Percentiles rank a stretch among this genome's conserved stretches.
Evolutionary conservation across 37 sponge, comb jelly and placozoan genomes (phyloP).

Genomic region (Diacarnus erythraeanus): DNA sequence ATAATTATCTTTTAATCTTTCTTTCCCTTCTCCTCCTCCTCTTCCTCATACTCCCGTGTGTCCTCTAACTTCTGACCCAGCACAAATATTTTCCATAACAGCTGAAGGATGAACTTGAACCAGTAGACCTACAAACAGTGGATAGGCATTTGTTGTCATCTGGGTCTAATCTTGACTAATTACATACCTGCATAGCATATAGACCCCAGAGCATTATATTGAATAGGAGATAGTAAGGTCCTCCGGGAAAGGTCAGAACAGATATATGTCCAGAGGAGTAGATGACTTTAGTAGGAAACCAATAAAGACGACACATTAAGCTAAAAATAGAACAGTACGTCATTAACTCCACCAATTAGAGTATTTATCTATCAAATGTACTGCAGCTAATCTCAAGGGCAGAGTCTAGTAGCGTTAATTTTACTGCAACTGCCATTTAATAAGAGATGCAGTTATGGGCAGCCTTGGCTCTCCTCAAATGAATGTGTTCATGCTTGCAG

Average conservation of each 20-base stretch:
- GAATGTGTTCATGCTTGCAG: too few relatives aligned
- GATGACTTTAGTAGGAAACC: constrained; percentile 77
- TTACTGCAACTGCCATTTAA: too few relatives aligned
- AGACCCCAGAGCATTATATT: constrained; percentile 29
- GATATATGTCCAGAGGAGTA: constrained; percentile 59
- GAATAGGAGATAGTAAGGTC: constrained; percentile 73
- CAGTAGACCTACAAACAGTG: constrained; percentile 47
- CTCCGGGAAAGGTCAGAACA: constrained; percentile 37
- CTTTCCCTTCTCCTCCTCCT: not conserved
- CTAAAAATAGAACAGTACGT: constrained; percentile 8
- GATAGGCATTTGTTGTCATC: too few relatives aligned
- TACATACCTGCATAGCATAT: constrained; percentile 55
- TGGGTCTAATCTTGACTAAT: too few relatives aligned
- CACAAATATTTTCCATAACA: constrained; percentile 55
- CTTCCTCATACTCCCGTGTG: constrained; percentile 31
- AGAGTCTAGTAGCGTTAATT: too few relatives aligned
- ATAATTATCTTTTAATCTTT: too few relatives aligned
- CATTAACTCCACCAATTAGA: too few relatives aligned
- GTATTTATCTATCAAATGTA: too few relatives aligned
- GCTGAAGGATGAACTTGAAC: constrained; percentile 70
- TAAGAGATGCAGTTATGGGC: too few relatives aligned
- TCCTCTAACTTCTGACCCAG: constrained; percentile 37
- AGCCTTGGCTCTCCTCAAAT: too few relatives aligned
- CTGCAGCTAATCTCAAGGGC: too few relatives aligned
- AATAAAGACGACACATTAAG: constrained; percentile 80